Base-by-base conservation (phyloP, 2,113 vertebrate species). In the Nipponia nippon region DNA sequence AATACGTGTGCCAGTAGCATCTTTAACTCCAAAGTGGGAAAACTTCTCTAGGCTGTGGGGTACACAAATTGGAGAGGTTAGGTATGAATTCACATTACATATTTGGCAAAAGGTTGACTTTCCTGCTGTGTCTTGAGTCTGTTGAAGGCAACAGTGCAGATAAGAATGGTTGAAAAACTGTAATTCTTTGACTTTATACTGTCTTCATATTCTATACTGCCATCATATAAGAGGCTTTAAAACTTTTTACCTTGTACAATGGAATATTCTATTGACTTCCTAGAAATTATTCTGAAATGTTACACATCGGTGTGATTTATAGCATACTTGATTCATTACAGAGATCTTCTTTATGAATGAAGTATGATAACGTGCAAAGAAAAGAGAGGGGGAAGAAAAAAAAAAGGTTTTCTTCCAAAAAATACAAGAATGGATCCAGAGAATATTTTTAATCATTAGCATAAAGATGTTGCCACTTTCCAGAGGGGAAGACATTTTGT, bases 361-460 rank as follows among this genome's bases (percentile, higher is more conserved):
- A 87, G 20, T 70, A 50, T 40, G 52, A 40, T 63, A 63, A 83
- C 25, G 11, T 23, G 17, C 18, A 83, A 56, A 72, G 36, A 25
- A 50, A 62, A 72, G 25, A 77, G 9, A 2, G 11, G 5, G 0
- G 0, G 1, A 34, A 9, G 1, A 34, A 9, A 3, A 13, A 3
- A 13, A 55, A 50, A 32, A 42, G 13, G 11, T 95, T 93, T 88
- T 56, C 50, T 93, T 67, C 23, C 58, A 47, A 67, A 83, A 25
- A 47, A 58, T 83, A 65, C 3, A 78, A 76, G 66, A 93, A 50
- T 16, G 66, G 27, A 80, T 65, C 13, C 34, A 69, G 79, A 89
- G 92, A 97, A 77, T 56, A 93, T 89, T 96, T 97, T 94, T 94
- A 87, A 90, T 98, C 69, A 95, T 96, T 98, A 96, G 21, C 71